Evolutionary conservation across 2,888 invertebrate genomes (phyloP).

Genomic region (Seira sanloemensis): DNA sequence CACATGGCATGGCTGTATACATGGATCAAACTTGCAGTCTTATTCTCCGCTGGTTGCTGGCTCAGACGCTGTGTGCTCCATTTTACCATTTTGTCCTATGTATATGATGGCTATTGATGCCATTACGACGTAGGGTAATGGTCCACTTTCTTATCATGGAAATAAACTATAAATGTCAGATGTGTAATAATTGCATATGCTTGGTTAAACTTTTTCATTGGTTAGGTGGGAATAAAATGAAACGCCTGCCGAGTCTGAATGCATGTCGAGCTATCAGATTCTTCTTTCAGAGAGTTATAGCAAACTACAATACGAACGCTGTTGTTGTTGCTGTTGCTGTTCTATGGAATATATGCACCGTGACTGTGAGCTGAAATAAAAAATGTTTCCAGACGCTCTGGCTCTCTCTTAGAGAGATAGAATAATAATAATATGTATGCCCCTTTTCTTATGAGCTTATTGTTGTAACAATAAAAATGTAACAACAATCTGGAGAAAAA

Average conservation of each 20-base stretch:
- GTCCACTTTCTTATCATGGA: background rate
- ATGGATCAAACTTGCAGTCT: too few species aligned
- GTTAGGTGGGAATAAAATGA: background rate
- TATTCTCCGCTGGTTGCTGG: too few species aligned
- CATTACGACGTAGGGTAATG: background rate
- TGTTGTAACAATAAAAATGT: background rate
- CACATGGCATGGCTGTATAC: slow-evolving; percentile 1
- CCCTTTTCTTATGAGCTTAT: slow-evolving; percentile 5
- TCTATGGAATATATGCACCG: background rate
- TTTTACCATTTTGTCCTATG: slow-evolving; percentile 27
- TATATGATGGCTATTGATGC: slow-evolving; percentile 3
- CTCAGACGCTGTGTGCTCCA: slow-evolving; percentile 6
- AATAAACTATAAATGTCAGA: background rate
- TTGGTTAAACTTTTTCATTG: background rate
- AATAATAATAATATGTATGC: too few species aligned
- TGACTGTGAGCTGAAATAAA: background rate
- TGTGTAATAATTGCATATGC: background rate
- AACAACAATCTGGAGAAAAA: background rate
- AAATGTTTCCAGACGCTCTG: background rate
- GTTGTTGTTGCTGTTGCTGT: background rate
- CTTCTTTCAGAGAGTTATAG: background rate
- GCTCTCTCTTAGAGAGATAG: background rate
- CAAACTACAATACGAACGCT: background rate
- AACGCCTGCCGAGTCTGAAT: background rate
- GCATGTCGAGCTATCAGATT: background rate